phyloP scores from a whole-genome alignment of 2,113 vertebrate species.

The Saguinus imperator region DNA sequence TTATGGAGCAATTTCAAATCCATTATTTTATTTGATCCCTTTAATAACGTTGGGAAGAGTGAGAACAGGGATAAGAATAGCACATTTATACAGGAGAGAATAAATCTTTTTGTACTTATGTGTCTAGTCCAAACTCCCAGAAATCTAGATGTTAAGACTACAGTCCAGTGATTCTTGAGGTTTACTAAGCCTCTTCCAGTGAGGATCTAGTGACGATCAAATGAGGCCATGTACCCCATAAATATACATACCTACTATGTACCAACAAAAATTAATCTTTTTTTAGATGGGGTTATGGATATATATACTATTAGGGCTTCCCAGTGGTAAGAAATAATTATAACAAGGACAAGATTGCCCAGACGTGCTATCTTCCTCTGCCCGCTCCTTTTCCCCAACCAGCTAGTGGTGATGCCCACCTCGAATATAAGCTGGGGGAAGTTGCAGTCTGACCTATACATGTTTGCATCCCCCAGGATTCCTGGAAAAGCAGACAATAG shows the following conservation, averaged over 20 bases:
- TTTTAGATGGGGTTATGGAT: not conserved
- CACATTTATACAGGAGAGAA: not conserved
- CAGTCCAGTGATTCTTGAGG: not conserved
- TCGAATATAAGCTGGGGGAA: not conserved
- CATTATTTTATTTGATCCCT: constrained; percentile 21
- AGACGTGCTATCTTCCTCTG: not conserved
- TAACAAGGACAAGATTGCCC: not conserved
- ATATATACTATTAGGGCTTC: not conserved
- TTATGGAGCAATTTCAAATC: not conserved
- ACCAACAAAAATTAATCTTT: no score
- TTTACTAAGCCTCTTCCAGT: not conserved
- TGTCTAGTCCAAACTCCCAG: not conserved
- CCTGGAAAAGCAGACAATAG: not conserved
- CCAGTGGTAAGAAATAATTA: not conserved
- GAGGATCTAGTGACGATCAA: not conserved
- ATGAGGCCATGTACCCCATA: not conserved
- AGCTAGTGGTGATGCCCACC: no score
- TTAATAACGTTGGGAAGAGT: not conserved
- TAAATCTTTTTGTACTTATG: not conserved
- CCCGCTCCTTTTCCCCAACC: not conserved
- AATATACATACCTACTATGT: no score
- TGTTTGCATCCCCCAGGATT: not conserved
- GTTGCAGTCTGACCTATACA: not conserved
- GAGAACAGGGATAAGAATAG: not conserved
- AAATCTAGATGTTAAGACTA: not conserved